Evolutionary conservation across 2,113 vertebrate genomes (phyloP), one percentile per base, ranked within the genome.

Genomic region (Archocentrus centrarchus): DNA sequence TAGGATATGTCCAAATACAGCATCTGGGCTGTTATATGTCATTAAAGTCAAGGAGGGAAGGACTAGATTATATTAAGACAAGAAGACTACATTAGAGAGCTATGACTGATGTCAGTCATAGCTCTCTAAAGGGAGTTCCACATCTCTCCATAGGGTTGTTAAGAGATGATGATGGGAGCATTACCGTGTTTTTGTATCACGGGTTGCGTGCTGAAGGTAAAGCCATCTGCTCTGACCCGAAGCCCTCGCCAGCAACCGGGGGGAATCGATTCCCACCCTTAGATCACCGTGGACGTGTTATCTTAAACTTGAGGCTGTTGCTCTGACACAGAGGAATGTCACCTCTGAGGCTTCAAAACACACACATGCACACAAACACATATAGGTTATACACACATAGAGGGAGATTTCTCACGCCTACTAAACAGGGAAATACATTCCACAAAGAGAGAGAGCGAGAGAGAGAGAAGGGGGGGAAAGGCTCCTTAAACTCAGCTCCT

Each of bases 261-360:
- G 90, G 91, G 89, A 95, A 95, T 95, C 87, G 86, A 96, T 96
- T 96, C 94, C 94, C 95, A 92, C 91, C 95, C 94, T 93, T 85
- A 94, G 90, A 95, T 94, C 91, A 93, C 93, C 94, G 84, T 94
- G 92, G 91, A 92, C 57, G 64, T 95, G 94, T 96, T 96, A 94
- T 95, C 93, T 94, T 95, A 95, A 96, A 95, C 94, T 94, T 94
- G 95, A 94, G 93, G 92, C 92, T 93, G 93, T 92, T 92, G 88
- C 89, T 93, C 93, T 96, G 92, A 92, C 89, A 92, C 17, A 22
- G 62, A 94, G 91, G 94, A 95, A 95, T 93, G 92, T 95, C 94
- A 90, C 90, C 93, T 95, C 87, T 89, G 88, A 91, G 86, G 88
- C 82, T 89, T 88, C 86, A 53, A 90, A 88, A 88, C 91, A 91